These are phyloP conservation scores for Parotocinclus haroldoi DNA, from an alignment of 2,797 vertebrate species.

Conservation along the genomic window DNA sequence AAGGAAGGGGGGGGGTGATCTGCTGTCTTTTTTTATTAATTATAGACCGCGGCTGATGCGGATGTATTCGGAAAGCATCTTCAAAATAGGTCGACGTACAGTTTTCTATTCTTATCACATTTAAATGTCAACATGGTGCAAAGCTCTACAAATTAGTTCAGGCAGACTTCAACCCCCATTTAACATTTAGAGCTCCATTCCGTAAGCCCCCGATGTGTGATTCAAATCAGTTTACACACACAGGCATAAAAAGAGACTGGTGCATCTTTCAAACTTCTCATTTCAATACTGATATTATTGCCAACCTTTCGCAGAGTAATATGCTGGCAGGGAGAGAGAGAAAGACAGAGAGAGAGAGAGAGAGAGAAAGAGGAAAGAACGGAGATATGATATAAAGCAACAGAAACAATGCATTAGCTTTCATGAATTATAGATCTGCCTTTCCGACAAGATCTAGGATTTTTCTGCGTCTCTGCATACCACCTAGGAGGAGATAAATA, in stretches of 20 bases:
- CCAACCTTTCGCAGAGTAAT: conserved; percentile 72
- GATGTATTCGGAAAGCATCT: conserved; percentile 82
- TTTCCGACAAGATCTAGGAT: conserved; percentile 59
- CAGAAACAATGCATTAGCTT: conserved; percentile 79
- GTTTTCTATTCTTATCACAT: conserved; percentile 90
- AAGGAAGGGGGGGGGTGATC: conserved; percentile 12
- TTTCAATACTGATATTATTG: conserved; percentile 77
- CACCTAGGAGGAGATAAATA: conserved; percentile 70
- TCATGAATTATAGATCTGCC: conserved; percentile 77
- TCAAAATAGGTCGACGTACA: conserved; percentile 83
- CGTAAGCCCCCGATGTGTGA: conserved; percentile 78
- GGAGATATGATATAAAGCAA: conserved; percentile 65
- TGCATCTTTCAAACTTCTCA: conserved; percentile 79
- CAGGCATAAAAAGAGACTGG: conserved; percentile 65
- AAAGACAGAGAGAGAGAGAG: neutral
- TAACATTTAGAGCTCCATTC: conserved; percentile 84
- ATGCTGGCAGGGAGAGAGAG: conserved; percentile 44
- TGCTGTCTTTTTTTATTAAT: conserved; percentile 95
- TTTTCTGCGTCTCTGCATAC: conserved; percentile 63
- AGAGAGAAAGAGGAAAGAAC: neutral
- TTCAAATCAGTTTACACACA: conserved; percentile 80
- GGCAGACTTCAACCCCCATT: conserved; percentile 86
- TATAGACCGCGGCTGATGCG: conserved; percentile 90
- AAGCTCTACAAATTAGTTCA: conserved; percentile 88
- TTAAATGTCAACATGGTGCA: conserved; percentile 88